A percentile compares a stretch with the other conserved stretches of the same genome.
phyloP scores from a whole-genome alignment of 1,140 invertebrate genomes.

The Neodiprion fabricii region DNA sequence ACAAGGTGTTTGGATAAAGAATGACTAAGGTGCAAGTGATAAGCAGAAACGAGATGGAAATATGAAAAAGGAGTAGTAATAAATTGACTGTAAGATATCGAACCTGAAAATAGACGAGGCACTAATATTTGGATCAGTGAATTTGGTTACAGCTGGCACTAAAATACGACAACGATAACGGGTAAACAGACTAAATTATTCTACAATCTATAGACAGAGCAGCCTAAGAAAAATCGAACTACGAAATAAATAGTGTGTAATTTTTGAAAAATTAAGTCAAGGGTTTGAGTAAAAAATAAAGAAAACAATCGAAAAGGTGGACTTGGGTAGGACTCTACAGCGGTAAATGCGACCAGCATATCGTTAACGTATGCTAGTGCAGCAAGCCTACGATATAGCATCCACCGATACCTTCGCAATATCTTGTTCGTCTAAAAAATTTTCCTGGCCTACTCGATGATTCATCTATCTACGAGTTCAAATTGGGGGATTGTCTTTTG shows the following conservation, averaged over 20 bases:
- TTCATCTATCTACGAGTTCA: neutral
- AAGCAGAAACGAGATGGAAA: neutral
- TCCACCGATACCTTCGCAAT: slow-evolving; percentile 24
- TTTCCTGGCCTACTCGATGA: neutral
- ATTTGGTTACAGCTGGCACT: too few species aligned
- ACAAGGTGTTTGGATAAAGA: neutral
- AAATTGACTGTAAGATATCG: neutral
- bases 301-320: neutral
- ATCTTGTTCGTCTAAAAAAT: neutral
- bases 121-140: too few species aligned
- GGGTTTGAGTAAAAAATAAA: neutral
- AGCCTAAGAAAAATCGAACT: neutral
- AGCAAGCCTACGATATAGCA: slow-evolving; percentile 60
- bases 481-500: too few species aligned
- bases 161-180: too few species aligned
- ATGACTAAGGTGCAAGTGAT: neutral
- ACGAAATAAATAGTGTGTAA: neutral
- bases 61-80: neutral
- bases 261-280: neutral
- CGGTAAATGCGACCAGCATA: slow-evolving; percentile 6
- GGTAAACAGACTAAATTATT: too few species aligned
- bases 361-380: slow-evolving; percentile 38
- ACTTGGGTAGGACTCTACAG: neutral
- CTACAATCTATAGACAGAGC: neutral
- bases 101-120: too few species aligned